Percentiles rank a stretch among this genome's conserved stretches.
Evolutionary conservation across 2,113 vertebrate genomes (phyloP).

Genomic region (Hylia prasina): DNA sequence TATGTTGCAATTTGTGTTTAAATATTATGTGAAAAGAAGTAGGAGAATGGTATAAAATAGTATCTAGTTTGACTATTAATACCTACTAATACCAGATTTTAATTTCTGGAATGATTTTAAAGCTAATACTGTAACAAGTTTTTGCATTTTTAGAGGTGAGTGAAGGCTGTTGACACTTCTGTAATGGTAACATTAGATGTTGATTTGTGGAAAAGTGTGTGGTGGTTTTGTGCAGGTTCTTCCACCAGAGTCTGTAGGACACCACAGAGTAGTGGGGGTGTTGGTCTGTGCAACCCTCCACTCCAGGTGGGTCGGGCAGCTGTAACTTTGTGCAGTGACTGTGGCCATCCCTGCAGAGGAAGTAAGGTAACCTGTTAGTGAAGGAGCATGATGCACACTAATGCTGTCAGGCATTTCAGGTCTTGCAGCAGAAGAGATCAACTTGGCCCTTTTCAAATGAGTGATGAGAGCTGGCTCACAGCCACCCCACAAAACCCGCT

Average conservation of each 20-base stretch:
- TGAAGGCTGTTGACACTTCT: not conserved
- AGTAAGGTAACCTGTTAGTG: not conserved
- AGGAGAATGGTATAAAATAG: not conserved
- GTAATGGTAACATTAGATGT: fast-evolving
- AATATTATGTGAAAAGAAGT: not conserved
- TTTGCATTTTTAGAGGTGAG: not conserved
- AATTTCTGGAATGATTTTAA: not conserved
- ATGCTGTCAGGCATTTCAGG: constrained; percentile 36
- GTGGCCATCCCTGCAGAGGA: not conserved
- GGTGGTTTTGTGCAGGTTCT: not conserved
- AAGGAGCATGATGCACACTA: not conserved
- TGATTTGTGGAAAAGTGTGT: not conserved
- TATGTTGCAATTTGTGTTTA: not conserved
- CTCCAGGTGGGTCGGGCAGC: not conserved
- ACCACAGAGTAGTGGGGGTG: not conserved
- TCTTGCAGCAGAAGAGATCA: constrained; percentile 88
- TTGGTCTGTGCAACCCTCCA: fast-evolving
- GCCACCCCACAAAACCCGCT: constrained; percentile 78
- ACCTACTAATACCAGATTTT: not conserved
- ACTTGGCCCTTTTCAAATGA: constrained; percentile 81
- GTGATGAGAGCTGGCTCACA: constrained; percentile 87
- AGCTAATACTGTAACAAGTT: not conserved
- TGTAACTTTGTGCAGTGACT: not conserved
- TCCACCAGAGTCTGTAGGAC: not conserved
- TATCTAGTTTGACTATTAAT: not conserved